These are phyloP conservation scores for Nebria ingens DNA, from an alignment of 1,140 invertebrate genomes.

Conservation along the genomic window DNA sequence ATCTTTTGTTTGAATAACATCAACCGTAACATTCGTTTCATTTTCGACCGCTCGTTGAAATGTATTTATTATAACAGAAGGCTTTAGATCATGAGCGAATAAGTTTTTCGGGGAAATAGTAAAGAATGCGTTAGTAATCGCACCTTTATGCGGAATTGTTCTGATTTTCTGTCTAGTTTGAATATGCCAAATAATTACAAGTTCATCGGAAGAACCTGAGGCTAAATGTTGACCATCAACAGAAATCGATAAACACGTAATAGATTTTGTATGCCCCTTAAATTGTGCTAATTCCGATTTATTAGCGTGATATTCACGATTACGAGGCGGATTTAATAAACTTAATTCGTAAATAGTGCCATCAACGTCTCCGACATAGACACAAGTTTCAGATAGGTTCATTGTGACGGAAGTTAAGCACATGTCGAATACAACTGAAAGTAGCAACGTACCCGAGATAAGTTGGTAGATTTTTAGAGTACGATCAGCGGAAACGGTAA, in stretches of 20 bases:
- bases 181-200: slow-evolving; percentile 71
- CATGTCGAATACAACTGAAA: slow-evolving; percentile 63
- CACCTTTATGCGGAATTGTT: slow-evolving; percentile 58
- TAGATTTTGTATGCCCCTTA: slow-evolving; percentile 50
- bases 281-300: slow-evolving; percentile 37
- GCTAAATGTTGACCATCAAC: slow-evolving; percentile 54
- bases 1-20: slow-evolving; percentile 27
- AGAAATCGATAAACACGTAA: slow-evolving; percentile 61
- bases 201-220: slow-evolving; percentile 63
- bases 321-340: slow-evolving; percentile 52
- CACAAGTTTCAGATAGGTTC: slow-evolving; percentile 54
- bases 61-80: slow-evolving; percentile 33
- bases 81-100: slow-evolving; percentile 33
- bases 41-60: slow-evolving; percentile 29
- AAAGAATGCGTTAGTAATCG: slow-evolving; percentile 59
- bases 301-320: slow-evolving; percentile 51
- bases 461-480: slow-evolving; percentile 76
- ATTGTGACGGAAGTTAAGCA: slow-evolving; percentile 57
- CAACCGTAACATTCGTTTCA: slow-evolving; percentile 12
- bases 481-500: slow-evolving; percentile 68
- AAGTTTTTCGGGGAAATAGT: slow-evolving; percentile 37
- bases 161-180: slow-evolving; percentile 57
- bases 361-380: slow-evolving; percentile 61
- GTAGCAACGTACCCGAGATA: slow-evolving; percentile 49
- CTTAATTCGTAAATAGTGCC: slow-evolving; percentile 60